These are phyloP conservation scores for Saccostrea glomerata DNA, from an alignment of 1,140 invertebrate genomes.

Conservation along the genomic window DNA sequence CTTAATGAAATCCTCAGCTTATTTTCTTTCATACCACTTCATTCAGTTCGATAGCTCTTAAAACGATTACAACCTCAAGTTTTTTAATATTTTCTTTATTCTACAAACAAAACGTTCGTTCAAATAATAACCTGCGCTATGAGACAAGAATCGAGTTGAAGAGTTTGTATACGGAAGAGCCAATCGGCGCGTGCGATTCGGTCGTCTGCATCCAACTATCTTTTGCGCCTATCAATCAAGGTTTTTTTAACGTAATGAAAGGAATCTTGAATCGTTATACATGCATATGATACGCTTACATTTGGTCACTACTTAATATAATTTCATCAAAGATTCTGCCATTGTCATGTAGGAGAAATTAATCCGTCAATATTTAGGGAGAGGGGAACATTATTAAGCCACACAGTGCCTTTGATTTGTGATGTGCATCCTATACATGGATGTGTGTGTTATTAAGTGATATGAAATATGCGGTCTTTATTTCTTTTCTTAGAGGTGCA, in stretches of 20 bases:
- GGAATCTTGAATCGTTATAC: background rate
- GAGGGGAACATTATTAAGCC: background rate
- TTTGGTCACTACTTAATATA: background rate
- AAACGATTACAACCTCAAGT: background rate
- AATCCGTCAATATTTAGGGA: background rate
- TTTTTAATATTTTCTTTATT: conserved; percentile 23
- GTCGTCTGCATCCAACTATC: conserved; percentile 26
- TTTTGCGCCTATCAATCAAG: conserved; percentile 31
- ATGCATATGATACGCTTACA: conserved; percentile 15
- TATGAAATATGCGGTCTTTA: conserved; percentile 36
- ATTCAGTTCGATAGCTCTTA: conserved; percentile 19
- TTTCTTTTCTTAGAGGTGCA: conserved; percentile 14
- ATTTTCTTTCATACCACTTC: background rate
- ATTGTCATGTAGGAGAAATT: background rate
- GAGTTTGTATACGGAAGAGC: conserved; percentile 38
- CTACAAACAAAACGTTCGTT: conserved; percentile 11
- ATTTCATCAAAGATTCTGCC: background rate
- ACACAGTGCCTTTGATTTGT: background rate
- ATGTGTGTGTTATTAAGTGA: conserved; percentile 28
- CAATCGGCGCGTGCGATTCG: conserved; percentile 38
- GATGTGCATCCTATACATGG: background rate
- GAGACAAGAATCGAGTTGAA: conserved; percentile 24
- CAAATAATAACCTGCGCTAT: conserved; percentile 20
- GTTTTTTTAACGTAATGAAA: conserved; percentile 37
- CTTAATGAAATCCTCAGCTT: background rate